Evolutionary conservation across 1,140 invertebrate species (phyloP).

Genomic region (Lanistes nyassanus): DNA sequence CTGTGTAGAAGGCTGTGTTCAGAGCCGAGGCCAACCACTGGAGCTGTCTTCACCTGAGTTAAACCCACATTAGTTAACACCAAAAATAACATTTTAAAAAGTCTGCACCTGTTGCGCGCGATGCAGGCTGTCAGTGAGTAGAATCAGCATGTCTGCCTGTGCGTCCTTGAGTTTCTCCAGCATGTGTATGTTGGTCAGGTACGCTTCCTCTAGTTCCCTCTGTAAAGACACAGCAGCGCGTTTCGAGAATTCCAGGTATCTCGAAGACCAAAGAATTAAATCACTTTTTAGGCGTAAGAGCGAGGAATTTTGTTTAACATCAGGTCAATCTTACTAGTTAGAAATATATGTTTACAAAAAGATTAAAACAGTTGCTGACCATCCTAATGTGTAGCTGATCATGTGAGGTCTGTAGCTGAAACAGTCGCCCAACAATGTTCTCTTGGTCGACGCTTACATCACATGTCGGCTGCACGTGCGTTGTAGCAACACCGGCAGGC

Average conservation of each 20-base stretch:
- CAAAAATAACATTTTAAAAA: no score
- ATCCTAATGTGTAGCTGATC: constrained; percentile 13
- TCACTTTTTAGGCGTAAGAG: no score
- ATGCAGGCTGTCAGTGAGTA: not conserved
- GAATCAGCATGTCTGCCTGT: constrained; percentile 17
- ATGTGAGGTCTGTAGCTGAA: constrained; percentile 11
- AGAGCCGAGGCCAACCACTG: no score
- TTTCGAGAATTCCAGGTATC: no score
- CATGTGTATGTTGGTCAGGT: not conserved
- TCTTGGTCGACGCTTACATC: constrained; percentile 6
- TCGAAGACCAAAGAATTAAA: no score
- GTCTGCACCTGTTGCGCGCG: no score
- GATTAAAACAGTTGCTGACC: not conserved
- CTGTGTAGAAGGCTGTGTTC: no score
- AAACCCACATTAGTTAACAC: no score
- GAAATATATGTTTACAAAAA: no score
- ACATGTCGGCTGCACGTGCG: not conserved
- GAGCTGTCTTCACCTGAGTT: no score
- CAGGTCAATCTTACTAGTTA: no score
- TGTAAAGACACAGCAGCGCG: not conserved
- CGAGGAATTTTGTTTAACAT: no score
- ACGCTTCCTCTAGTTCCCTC: constrained; percentile 15
- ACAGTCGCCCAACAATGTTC: constrained; percentile 5
- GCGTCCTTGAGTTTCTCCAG: constrained; percentile 13
- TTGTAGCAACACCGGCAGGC: constrained; percentile 5